Percentiles rank a stretch among this genome's conserved stretches.
These are phyloP conservation scores for Pantherophis guttatus DNA, from an alignment of 2,113 vertebrate genomes.

Conservation along the genomic window DNA sequence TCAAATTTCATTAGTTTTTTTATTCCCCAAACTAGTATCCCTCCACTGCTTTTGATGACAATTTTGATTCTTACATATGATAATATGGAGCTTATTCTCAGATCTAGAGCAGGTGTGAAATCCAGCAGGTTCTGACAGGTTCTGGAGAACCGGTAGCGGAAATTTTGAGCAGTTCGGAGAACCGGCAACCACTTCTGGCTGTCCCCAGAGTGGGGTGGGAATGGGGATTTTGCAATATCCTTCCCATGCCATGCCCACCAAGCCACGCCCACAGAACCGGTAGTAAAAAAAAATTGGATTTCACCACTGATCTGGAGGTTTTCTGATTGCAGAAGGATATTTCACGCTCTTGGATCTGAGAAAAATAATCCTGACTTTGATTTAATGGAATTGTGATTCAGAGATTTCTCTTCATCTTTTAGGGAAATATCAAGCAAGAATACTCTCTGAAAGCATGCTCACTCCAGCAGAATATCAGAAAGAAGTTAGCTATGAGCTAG, in stretches of 20 bases:
- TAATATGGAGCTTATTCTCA: neutral
- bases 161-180: too few species aligned
- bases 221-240: too few species aligned
- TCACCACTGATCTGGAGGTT: neutral
- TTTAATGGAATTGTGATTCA: neutral
- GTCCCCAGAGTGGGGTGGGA: too few species aligned
- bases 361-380: neutral
- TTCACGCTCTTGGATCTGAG: too few species aligned
- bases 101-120: neutral
- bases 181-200: too few species aligned
- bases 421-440: constrained; percentile 93
- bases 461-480: constrained; percentile 83
- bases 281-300: too few species aligned
- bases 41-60: neutral
- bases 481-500: constrained; percentile 87
- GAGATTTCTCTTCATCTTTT: neutral
- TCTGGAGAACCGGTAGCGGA: too few species aligned
- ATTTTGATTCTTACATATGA: neutral
- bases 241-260: too few species aligned
- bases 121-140: too few species aligned
- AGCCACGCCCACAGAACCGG: too few species aligned
- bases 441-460: constrained; percentile 88
- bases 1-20: neutral
- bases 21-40: neutral
- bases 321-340: neutral